Percentiles rank a stretch among this genome's conserved stretches.
phyloP scores from a whole-genome alignment of 2,113 vertebrate species.

The Dromiciops gliroides region DNA sequence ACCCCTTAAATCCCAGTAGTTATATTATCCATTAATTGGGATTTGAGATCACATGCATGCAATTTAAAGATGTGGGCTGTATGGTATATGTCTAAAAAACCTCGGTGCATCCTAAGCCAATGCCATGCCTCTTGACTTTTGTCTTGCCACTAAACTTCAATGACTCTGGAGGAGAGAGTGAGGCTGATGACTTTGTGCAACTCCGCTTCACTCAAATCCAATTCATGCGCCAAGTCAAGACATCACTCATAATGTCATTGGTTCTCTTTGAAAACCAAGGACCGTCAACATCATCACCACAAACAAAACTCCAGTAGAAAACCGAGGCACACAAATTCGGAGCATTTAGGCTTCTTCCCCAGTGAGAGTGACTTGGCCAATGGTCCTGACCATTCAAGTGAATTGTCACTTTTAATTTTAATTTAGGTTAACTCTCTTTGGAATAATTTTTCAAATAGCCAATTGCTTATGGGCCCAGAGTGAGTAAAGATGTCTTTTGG shows the following conservation, averaged over 20 bases:
- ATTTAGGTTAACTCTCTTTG: constrained; percentile 28
- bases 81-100: background rate
- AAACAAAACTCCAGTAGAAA: background rate
- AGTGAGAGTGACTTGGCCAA: constrained; percentile 11
- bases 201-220: background rate
- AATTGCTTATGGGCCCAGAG: background rate
- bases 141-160: background rate
- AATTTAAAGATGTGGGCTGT: background rate
- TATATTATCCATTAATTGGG: background rate
- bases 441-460: background rate
- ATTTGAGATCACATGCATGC: background rate
- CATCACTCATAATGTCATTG: background rate
- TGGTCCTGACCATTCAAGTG: constrained; percentile 11
- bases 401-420: constrained; percentile 43
- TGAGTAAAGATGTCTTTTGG: constrained; percentile 17
- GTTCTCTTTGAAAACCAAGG: background rate
- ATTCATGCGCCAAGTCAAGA: background rate
- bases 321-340: background rate
- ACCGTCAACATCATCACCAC: background rate
- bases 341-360: constrained; percentile 3
- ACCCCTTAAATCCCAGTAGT: background rate
- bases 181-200: background rate
- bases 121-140: background rate
- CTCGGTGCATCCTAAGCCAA: background rate
- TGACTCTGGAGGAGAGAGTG: background rate